Percentiles rank a stretch among this genome's conserved stretches.
Evolutionary conservation across 2,888 invertebrate genomes (phyloP).

Genomic region (Drosophila parthenogenetica): DNA sequence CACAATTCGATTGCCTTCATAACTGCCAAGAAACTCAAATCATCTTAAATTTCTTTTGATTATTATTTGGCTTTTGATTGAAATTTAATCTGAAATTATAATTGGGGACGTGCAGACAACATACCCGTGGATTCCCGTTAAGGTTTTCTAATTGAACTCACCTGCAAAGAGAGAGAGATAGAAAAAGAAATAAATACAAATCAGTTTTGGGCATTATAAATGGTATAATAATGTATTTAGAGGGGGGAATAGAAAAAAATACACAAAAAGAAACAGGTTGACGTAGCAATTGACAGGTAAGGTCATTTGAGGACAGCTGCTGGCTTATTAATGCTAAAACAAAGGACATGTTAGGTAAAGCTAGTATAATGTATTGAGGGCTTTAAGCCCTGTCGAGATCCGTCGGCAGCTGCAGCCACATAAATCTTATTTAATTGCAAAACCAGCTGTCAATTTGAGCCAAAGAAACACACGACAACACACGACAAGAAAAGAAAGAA

Average conservation of each 20-base stretch:
- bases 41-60: background rate
- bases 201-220: conserved; percentile 4
- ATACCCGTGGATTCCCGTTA: background rate
- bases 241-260: background rate
- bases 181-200: background rate
- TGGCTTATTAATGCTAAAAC: conserved; percentile 68
- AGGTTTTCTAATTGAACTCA: conserved; percentile 30
- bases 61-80: background rate
- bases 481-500: conserved; percentile 22
- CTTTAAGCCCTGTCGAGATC: conserved; percentile 27
- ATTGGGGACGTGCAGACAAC: background rate
- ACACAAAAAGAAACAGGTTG: conserved; percentile 27
- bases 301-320: conserved; percentile 55
- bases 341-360: conserved; percentile 28
- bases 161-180: conserved; percentile 45
- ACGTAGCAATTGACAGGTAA: conserved; percentile 62
- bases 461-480: conserved; percentile 36
- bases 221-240: conserved; percentile 27
- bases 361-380: conserved; percentile 9
- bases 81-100: conserved; percentile 1
- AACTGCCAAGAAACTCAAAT: too few relatives aligned
- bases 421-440: conserved; percentile 81
- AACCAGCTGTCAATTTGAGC: conserved; percentile 76
- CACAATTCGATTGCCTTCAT: too few relatives aligned
- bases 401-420: conserved; percentile 48